Evolutionary conservation across 2,113 vertebrate species (phyloP).

Genomic region (Atlantisia rogersi): DNA sequence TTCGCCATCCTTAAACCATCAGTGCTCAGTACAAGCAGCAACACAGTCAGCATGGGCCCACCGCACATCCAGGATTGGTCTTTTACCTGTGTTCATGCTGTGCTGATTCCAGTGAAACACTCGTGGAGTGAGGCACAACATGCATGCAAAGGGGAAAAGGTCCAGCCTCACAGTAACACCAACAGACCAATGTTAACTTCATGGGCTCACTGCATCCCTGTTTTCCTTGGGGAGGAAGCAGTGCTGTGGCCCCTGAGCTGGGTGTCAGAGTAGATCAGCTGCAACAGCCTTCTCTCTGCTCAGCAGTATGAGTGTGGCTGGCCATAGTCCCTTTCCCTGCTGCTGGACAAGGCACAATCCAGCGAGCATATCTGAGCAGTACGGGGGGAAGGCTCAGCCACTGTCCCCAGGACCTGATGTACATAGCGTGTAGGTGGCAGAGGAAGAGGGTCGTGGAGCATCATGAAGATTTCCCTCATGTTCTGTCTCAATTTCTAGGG

Average conservation of each 20-base stretch:
- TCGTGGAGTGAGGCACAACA: neutral
- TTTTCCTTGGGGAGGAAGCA: neutral
- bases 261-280: neutral
- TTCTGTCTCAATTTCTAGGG: rapidly evolving
- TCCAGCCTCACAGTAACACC: neutral
- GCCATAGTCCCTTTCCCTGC: neutral
- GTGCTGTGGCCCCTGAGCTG: no score
- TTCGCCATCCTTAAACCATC: neutral
- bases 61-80: neutral
- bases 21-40: neutral
- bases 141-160: neutral
- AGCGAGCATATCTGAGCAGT: rapidly evolving
- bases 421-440: rapidly evolving
- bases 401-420: neutral
- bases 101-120: neutral
- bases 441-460: neutral
- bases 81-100: neutral
- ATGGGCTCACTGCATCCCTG: rapidly evolving
- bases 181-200: neutral
- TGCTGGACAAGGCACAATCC: neutral
- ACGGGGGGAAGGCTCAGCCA: neutral
- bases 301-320: rapidly evolving
- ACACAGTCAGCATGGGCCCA: rapidly evolving
- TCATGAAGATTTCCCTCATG: neutral
- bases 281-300: neutral